These are phyloP conservation scores for Ametastegia equiseti DNA, from an alignment of 2,888 invertebrate species.

Conservation along the genomic window DNA sequence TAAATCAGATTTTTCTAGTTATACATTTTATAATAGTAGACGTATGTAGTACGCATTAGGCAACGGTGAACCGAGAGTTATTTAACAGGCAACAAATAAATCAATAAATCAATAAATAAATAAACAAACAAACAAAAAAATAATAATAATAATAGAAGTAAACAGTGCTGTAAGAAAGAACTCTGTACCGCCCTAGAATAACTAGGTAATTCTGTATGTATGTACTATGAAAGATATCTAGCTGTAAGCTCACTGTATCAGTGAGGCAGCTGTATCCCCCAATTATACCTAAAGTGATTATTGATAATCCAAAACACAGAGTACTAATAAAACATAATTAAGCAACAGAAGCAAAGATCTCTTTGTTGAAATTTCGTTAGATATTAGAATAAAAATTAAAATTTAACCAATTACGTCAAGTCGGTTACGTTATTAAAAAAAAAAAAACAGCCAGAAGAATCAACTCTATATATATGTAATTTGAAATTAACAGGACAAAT, in stretches of 20 bases:
- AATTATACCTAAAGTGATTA: constrained; percentile 59
- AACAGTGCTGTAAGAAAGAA: constrained; percentile 3
- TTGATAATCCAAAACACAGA: constrained; percentile 66
- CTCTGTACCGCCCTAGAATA: constrained; percentile 15
- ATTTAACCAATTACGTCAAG: background rate
- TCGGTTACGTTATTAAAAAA: constrained; percentile 38
- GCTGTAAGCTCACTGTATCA: constrained; percentile 72
- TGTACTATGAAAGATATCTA: constrained; percentile 41
- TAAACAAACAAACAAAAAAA: no score
- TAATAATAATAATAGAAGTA: no score
- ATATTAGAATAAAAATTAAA: constrained; percentile 46
- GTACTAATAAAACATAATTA: constrained; percentile 69
- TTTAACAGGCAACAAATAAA: no score
- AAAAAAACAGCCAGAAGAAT: constrained; percentile 51
- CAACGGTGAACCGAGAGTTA: constrained; percentile 15
- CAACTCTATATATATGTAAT: constrained; percentile 24
- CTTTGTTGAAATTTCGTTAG: constrained; percentile 47
- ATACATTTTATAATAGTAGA: constrained; percentile 37
- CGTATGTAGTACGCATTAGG: constrained; percentile 29
- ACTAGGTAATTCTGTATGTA: constrained; percentile 57
- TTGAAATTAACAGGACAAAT: background rate
- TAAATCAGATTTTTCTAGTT: constrained; percentile 12
- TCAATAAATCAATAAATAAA: constrained; percentile 1
- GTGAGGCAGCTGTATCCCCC: constrained; percentile 69
- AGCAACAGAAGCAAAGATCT: constrained; percentile 47